Conservation (phyloP, 2,797 vertebrate genomes). For the Harpagifer antarcticus region DNA sequence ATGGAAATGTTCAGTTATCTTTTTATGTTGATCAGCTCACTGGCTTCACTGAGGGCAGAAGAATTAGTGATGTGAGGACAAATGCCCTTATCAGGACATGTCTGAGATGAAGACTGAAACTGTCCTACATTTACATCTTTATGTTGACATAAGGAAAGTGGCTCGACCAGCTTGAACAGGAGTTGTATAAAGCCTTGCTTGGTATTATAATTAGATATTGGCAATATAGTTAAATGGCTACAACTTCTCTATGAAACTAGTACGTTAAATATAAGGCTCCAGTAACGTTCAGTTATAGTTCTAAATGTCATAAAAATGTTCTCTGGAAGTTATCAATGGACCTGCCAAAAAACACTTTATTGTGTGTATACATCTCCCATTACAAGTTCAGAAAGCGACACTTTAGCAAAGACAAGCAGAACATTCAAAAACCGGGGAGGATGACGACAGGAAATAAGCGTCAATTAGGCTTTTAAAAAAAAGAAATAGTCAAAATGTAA, state of each 20-base stretch:
- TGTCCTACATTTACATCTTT: background rate
- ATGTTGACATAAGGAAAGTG: background rate
- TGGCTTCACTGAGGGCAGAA: constrained; percentile 46
- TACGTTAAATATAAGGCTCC: too few relatives aligned
- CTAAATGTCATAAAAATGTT: too few relatives aligned
- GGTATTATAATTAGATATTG: background rate
- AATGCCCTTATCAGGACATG: constrained; percentile 76
- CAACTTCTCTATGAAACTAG: background rate
- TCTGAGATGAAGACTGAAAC: constrained; percentile 3
- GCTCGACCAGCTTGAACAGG: background rate
- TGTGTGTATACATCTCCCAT: background rate
- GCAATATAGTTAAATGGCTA: background rate
- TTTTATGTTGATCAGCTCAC: constrained; percentile 68
- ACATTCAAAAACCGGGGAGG: background rate
- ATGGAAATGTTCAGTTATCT: constrained; percentile 77
- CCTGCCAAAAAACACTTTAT: background rate
- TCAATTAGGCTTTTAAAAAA: background rate
- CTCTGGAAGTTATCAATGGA: too few relatives aligned
- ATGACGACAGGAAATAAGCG: background rate
- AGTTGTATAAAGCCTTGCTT: background rate
- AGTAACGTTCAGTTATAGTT: background rate
- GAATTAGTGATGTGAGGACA: constrained; percentile 74
- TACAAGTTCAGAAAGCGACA: background rate
- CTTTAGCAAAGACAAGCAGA: background rate
- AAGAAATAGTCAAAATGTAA: background rate